Base-by-base conservation (phyloP, 92 coral and sea anemone species). In the Nematostella vectensis region DNA sequence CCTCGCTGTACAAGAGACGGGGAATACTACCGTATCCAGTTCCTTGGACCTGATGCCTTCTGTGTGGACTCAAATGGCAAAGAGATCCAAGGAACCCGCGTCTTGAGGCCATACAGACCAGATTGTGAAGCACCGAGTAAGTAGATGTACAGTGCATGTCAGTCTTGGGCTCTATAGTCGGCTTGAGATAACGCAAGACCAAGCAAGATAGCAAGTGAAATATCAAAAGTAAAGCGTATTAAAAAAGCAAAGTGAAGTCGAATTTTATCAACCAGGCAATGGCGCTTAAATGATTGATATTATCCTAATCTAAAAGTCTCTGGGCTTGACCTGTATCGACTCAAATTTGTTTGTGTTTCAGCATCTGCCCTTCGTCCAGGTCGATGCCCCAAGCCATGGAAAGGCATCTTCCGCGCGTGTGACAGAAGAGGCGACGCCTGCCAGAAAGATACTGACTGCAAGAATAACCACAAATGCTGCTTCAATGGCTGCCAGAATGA, bases 1-100 rank as follows among this genome's bases (percentile, higher is more conserved):
- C 98, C 98, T 19, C 83, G 78, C 1, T 91, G 98, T 49, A 75
- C 79, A 54, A 44, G 74, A 15, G 71, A 59, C 63, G 98, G 98
- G 15, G 59, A 57, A 68, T 91, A 87, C 75, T 73, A 82, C 28
- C 66, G 70, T 9, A 62, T 73, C 30, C 98, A 91, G 61, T 60
- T 72, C 20, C 42, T 69, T 31, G 83, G 71, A n/a, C 43, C 54
- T 3, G 70, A 79, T 39, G 73, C 82, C 1, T 77, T 55, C 60
- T 91, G 98, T 56, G 81, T 83, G 38, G 85, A 87, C 62, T 28
- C 31, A 2, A 72, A 55, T 44, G 98, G 98, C 27, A 78, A 68
- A 30, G 87, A 82, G 65, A 48, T 82, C 22, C 61, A 53, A 11
- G 96, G 96, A 66, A 87, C 98, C 10, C 71, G 80, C 40, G 72